These are phyloP conservation scores for Drosophila trichaetosa DNA, from an alignment of 2,888 invertebrate genomes.

Conservation along the genomic window DNA sequence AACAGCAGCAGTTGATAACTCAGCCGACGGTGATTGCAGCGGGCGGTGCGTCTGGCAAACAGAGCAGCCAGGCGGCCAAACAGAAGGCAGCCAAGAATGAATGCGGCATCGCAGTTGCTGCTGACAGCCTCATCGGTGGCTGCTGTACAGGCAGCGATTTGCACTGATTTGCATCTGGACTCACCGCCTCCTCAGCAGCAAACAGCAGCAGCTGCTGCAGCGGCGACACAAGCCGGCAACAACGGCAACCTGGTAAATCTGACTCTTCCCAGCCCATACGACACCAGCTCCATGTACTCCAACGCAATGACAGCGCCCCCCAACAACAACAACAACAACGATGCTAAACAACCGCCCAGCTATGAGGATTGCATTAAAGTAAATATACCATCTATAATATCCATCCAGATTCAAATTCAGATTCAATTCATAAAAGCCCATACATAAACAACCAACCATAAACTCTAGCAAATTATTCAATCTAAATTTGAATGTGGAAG, in stretches of 20 bases:
- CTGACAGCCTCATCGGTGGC: slow-evolving; percentile 71
- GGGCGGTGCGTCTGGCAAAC: slow-evolving; percentile 86
- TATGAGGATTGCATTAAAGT: slow-evolving; percentile 96
- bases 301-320: slow-evolving; percentile 91
- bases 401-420: background rate
- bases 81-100: slow-evolving; percentile 86
- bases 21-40: slow-evolving; percentile 92
- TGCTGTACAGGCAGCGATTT: slow-evolving; percentile 38
- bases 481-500: too few relatives aligned
- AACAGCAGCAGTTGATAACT: slow-evolving; percentile 90
- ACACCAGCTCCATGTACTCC: slow-evolving; percentile 92
- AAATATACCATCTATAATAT: slow-evolving; percentile 35
- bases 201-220: slow-evolving; percentile 79
- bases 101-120: slow-evolving; percentile 76
- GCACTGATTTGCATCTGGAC: slow-evolving; percentile 86
- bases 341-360: slow-evolving; percentile 93
- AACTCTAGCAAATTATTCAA: too few relatives aligned
- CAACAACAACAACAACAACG: slow-evolving; percentile 84
- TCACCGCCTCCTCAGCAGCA: slow-evolving; percentile 87
- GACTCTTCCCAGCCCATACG: slow-evolving; percentile 92
- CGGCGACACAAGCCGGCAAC: slow-evolving; percentile 51
- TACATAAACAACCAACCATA: too few relatives aligned
- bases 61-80: slow-evolving; percentile 87
- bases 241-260: slow-evolving; percentile 85
- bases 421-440: background rate